Evolutionary conservation across 2,797 vertebrate species (phyloP).

Genomic region (Periophthalmus magnuspinnatus): DNA sequence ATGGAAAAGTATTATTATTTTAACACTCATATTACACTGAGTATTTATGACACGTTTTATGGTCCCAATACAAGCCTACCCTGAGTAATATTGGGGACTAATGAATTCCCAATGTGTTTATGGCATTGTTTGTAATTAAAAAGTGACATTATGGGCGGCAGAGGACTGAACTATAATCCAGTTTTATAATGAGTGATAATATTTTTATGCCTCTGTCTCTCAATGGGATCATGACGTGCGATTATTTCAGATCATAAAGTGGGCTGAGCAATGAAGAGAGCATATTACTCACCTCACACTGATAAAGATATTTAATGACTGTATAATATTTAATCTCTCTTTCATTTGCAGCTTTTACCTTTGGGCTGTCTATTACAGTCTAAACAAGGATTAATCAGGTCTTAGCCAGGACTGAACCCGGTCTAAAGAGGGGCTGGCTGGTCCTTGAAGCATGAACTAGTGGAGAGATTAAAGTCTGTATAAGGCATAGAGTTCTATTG

Average conservation of each 20-base stretch:
- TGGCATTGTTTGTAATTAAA: conserved; percentile 3
- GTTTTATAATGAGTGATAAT: conserved; percentile 5
- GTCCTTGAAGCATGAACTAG: no score
- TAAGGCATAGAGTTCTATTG: no score
- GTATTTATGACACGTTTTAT: background rate
- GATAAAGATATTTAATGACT: background rate
- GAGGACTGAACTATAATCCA: background rate
- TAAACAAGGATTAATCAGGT: background rate
- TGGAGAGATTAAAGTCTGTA: no score
- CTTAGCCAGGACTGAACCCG: background rate
- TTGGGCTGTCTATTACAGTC: background rate
- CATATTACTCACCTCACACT: background rate
- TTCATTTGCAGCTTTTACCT: background rate
- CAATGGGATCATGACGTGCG: background rate
- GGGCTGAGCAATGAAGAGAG: background rate
- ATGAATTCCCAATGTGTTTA: conserved; percentile 5
- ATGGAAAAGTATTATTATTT: background rate
- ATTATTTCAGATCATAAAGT: conserved; percentile 5
- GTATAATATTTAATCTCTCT: background rate
- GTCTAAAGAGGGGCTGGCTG: no score
- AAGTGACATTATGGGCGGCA: background rate
- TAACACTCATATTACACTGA: no score
- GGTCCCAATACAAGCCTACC: background rate
- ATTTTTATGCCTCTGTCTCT: conserved; percentile 1
- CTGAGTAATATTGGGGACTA: background rate